phyloP scores from a whole-genome alignment of 2,113 vertebrate species.

The Pomatorhinus ruficollis region DNA sequence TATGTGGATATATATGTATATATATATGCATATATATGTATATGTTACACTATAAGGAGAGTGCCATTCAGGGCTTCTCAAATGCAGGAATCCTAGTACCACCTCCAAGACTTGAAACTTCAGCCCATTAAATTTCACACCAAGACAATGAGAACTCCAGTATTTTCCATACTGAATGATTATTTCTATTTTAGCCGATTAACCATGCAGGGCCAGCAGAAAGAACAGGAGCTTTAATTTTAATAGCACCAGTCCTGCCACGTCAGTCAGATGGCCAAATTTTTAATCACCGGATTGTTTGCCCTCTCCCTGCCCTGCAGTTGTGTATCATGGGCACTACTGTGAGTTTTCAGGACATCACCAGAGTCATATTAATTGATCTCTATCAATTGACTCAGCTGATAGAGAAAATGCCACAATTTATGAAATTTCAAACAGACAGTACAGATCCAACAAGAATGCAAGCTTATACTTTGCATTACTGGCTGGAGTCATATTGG shows the following conservation, averaged over 20 bases:
- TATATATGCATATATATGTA: conserved; percentile 18
- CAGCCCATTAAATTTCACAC: neutral
- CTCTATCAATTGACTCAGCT: neutral
- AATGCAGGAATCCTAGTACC: neutral
- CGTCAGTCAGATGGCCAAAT: neutral
- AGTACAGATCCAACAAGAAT: neutral
- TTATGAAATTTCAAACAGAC: neutral
- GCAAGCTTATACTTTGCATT: neutral
- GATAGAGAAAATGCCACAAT: neutral
- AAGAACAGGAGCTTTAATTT: neutral
- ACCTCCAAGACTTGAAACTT: neutral
- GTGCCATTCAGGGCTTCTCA: conserved; percentile 9
- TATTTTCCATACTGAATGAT: neutral
- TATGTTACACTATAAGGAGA: conserved; percentile 37
- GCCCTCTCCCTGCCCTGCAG: neutral
- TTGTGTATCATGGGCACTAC: neutral
- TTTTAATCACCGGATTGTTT: neutral
- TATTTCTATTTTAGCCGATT: neutral
- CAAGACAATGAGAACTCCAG: neutral
- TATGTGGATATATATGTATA: neutral
- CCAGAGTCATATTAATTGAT: neutral
- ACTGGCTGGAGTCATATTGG: neutral
- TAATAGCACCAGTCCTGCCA: neutral
- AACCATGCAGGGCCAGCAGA: neutral
- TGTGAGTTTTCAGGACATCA: neutral